Base-by-base conservation (phyloP, 2,888 invertebrate species). In the Amiota minor region DNA sequence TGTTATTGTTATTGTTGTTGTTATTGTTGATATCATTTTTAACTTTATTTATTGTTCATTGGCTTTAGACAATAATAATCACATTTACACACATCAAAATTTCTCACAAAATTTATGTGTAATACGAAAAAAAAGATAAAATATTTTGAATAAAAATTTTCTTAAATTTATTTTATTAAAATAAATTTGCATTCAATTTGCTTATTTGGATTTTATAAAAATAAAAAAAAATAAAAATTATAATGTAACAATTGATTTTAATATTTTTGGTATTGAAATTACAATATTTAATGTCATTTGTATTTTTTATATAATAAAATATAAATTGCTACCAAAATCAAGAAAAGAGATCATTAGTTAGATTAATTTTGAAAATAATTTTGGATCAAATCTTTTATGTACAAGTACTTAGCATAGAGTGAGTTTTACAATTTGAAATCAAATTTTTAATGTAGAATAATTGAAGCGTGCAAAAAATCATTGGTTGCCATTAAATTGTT, bases 391-490 rank as follows among this genome's bases (percentile, higher is more conserved):
- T n/a, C n/a, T n/a, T n/a, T n/a, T n/a, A n/a, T n/a, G n/a, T n/a
- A 23, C 9, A 61, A 16, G 3, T 59, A 59, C 16, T 1, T 55
- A 35, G 2, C 6, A 1, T 23, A 23, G 35, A 35, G 2, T 35
- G 2, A 6, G 6, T 3, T 35, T 35, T 4, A 35, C 35, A 35
- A 35, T 35, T 35, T 35, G 35, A 35, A 35, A 35, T 6, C 35
- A 3, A 35, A 35, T 53, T 53, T 53, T 14, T 53, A 53, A 53
- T 14, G 35, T 35, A 6, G 35, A 71, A 75, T 79, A 81, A 83
- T 80, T 80, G 83, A 83, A 85, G 85, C 82, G 80, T 83, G 79
- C 80, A 78, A 80, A 81, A 73, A 78, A 73, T 76, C 82, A 78
- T 75, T 68, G 67, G 35, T 12, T 68, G 53, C 23, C 14, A 68